Conservation (phyloP, 2,113 vertebrate genomes). For the Hystrix cristata region DNA sequence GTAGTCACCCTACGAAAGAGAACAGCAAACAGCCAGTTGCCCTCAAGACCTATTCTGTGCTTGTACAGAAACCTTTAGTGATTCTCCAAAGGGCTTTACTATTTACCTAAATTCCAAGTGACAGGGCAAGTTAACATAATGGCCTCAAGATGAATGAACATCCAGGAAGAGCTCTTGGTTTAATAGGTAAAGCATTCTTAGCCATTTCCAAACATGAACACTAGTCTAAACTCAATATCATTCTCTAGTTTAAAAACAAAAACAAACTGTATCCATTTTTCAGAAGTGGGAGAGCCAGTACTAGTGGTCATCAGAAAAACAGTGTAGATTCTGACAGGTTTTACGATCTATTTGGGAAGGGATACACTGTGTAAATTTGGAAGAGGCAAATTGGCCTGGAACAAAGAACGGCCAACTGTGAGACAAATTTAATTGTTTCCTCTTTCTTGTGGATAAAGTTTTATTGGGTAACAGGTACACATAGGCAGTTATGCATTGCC, state of each 20-base stretch:
- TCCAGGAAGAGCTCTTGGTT: background rate
- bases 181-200: slow-evolving; percentile 3
- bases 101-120: slow-evolving; percentile 20
- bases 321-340: background rate
- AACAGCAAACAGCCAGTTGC: background rate
- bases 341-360: background rate
- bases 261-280: background rate
- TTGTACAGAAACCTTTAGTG: background rate
- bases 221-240: background rate
- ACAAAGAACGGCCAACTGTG: background rate
- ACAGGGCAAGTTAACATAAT: background rate
- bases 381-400: background rate
- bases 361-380: background rate
- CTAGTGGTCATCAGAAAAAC: background rate
- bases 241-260: background rate
- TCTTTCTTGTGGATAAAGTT: slow-evolving; percentile 63
- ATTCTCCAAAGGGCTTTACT: background rate
- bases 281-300: background rate
- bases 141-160: slow-evolving; percentile 29
- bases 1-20: background rate
- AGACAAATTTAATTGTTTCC: background rate
- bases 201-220: background rate
- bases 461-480: background rate
- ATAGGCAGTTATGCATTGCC: background rate
- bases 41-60: background rate